Evolutionary conservation across 35 echinoderm and acorn worm species (phyloP), one percentile per base, ranked within the genome.

Genomic region (Stichopus chloronotus): DNA sequence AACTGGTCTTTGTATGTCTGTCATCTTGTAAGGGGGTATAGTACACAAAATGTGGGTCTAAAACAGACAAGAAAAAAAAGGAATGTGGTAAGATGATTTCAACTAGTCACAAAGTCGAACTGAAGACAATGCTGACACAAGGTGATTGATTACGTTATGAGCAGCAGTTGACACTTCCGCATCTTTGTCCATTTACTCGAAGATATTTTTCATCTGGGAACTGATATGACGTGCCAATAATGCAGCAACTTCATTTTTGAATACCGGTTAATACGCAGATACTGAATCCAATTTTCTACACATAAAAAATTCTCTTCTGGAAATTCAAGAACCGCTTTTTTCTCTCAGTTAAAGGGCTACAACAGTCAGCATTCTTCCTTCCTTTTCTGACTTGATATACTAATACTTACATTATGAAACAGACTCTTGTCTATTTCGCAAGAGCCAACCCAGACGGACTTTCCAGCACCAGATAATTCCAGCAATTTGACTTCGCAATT

Each of bases 21-120:
- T 81, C 22, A 30, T 60, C 77, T 92, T 80, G 72, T 95, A 99
- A 55, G 94, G 87, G 52, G 97, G 97, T 76, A 96, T 96, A 61
- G 63, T 96, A 78, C 97, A 99, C 60, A 99, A 90, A 78, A 99
- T 96, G 81, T 99, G 97, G 14, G 92, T 99, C 97, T 99, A 92
- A 58, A 86, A 84, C 30, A 43, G 30, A 43, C 30, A 43, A 90
- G 53, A 85, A 93, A 95, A 91, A 17, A 13, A 54, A 60, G 9
- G 30, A 56, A 43, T 43, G 30, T 43, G 30, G 30, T 43, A 3
- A 43, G 3, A 43, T 43, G 30, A 60, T n/a, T 53, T 12, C 43
- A 71, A 14, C 65, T 25, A 91, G 24, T 83, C 11, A 91, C 7
- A 25, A 4, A 2, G 5, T 52, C 4, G 6, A 9, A 87, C 52